Percentiles rank a stretch among this genome's conserved stretches.
These are phyloP conservation scores for Notamacropus eugenii DNA, from an alignment of 2,797 vertebrate species.

Conservation along the genomic window DNA sequence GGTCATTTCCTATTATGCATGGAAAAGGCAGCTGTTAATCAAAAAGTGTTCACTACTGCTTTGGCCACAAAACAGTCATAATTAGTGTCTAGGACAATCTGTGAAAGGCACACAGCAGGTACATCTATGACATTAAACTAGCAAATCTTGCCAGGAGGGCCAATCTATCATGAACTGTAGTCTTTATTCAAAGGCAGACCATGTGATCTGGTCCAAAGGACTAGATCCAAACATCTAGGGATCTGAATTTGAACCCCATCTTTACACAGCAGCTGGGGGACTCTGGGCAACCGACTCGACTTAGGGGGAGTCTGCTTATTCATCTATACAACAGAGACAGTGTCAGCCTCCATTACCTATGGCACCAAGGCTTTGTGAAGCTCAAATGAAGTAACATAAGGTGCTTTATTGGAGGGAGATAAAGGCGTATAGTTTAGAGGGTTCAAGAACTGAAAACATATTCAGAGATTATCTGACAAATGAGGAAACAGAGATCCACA, in stretches of 20 bases:
- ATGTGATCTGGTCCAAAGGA: too few species aligned
- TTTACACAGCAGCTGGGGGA: neutral
- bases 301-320: neutral
- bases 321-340: neutral
- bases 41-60: neutral
- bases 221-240: neutral
- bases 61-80: neutral
- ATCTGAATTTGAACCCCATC: neutral
- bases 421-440: neutral
- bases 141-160: neutral
- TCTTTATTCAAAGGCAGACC: neutral
- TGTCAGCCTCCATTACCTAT: neutral
- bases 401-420: neutral
- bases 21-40: neutral
- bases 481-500: neutral
- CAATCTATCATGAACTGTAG: neutral
- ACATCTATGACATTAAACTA: neutral
- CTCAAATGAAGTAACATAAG: neutral
- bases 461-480: conserved; percentile 3
- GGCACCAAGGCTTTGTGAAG: neutral
- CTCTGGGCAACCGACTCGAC: neutral
- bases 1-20: neutral
- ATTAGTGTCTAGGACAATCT: neutral
- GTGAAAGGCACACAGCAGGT: neutral
- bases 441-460: neutral